Conservation (phyloP, 2,797 vertebrate species). For the Manis crassicaudata region DNA sequence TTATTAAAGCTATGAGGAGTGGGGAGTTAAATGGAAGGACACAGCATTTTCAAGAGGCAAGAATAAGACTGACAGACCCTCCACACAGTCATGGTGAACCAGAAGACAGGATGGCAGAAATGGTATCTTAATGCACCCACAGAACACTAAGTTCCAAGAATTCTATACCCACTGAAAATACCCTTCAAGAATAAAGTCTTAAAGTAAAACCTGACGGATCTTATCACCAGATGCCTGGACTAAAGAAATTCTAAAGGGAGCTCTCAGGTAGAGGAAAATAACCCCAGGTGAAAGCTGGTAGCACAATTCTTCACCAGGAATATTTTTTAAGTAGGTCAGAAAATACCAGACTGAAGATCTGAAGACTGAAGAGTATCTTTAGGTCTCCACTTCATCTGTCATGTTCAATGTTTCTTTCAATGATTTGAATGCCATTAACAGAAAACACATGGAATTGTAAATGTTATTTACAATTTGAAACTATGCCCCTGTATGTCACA, state of each 20-base stretch:
- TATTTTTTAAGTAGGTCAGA: background rate
- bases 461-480: slow-evolving; percentile 19
- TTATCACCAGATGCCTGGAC: background rate
- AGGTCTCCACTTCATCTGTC: background rate
- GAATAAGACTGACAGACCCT: background rate
- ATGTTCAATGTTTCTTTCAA: background rate
- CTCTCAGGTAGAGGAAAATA: background rate
- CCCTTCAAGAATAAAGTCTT: background rate
- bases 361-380: background rate
- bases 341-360: background rate
- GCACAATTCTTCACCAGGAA: background rate
- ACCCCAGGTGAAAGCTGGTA: background rate
- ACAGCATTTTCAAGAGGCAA: background rate
- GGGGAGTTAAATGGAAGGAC: too few relatives aligned
- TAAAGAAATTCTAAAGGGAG: slow-evolving; percentile 7
- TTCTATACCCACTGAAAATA: background rate
- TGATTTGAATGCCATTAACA: background rate
- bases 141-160: background rate
- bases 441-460: background rate
- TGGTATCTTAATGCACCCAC: background rate
- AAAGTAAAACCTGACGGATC: background rate
- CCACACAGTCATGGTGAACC: background rate
- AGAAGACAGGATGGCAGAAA: background rate
- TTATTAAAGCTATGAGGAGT: background rate
- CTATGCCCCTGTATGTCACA: background rate